Percentiles rank a stretch among this genome's conserved stretches.
Evolutionary conservation across 1,140 invertebrate genomes (phyloP).

Genomic region (Thaumatotibia leucotreta): DNA sequence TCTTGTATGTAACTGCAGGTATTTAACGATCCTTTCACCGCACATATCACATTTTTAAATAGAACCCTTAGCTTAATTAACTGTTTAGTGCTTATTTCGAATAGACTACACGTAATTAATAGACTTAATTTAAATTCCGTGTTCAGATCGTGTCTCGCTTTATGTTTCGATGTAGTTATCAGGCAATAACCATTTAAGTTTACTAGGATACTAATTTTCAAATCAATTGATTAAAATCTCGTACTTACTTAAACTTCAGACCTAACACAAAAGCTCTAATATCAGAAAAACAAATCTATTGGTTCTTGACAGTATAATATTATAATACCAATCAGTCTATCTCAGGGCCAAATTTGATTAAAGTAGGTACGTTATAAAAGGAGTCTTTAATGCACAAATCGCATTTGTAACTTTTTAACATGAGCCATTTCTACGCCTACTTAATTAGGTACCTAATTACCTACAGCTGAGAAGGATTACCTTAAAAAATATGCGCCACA

Average conservation of each 20-base stretch:
- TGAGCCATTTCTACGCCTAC: no score
- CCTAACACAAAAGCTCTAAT: neutral
- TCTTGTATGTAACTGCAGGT: no score
- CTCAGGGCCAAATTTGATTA: neutral
- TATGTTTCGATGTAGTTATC: neutral
- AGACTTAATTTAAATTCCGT: conserved; percentile 11
- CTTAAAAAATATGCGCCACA: no score
- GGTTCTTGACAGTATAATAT: neutral
- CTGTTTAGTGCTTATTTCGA: neutral
- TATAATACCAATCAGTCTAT: neutral
- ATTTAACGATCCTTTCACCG: neutral
- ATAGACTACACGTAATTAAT: neutral
- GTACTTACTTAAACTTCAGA: neutral
- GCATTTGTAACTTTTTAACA: no score
- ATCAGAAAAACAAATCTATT: neutral
- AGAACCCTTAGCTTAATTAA: neutral
- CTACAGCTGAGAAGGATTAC: no score
- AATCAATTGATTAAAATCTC: conserved; percentile 10
- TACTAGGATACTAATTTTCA: conserved; percentile 8
- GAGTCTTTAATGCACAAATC: no score
- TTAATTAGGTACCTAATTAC: no score
- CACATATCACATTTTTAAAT: neutral
- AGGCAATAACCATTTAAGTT: conserved; percentile 1
- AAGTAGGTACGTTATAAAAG: neutral
- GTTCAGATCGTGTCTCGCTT: neutral